Conservation (phyloP, 2,797 vertebrate species). For the Aphelocoma californica region DNA sequence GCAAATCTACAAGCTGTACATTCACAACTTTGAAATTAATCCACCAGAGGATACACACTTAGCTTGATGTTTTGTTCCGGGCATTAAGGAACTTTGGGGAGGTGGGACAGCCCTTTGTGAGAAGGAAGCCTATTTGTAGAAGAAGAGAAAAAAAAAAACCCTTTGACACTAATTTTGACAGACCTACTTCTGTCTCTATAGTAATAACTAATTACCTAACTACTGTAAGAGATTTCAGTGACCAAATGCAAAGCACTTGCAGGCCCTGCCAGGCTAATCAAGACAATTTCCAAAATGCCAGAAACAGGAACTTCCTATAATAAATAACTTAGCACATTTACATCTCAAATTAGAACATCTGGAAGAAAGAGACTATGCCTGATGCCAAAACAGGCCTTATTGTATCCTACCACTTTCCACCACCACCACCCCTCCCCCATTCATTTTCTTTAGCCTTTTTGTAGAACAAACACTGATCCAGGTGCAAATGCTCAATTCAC, state of each 20-base stretch:
- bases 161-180: conserved; percentile 38
- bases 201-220: conserved; percentile 52
- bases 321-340: conserved; percentile 70
- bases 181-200: conserved; percentile 27
- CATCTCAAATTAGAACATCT: conserved; percentile 69
- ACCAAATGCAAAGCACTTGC: conserved; percentile 44
- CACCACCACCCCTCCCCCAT: not conserved
- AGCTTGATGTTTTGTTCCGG: not conserved
- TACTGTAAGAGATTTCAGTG: conserved; percentile 22
- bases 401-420: conserved; percentile 18
- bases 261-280: conserved; percentile 59
- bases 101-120: not conserved
- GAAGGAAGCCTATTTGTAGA: conserved; percentile 14
- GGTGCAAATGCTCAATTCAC: conserved; percentile 68
- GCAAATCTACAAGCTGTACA: not conserved
- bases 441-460: conserved; percentile 35
- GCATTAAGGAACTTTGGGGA: not conserved
- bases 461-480: conserved; percentile 60
- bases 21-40: conserved; percentile 3
- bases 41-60: not conserved
- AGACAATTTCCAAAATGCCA: conserved; percentile 61
- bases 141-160: not conserved
- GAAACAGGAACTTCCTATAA: conserved; percentile 69
- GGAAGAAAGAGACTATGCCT: conserved; percentile 41
- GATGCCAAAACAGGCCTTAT: conserved; percentile 41